These are phyloP conservation scores for Patiria pectinifera DNA, from an alignment of 53 echinoderm and acorn worm genomes.

Conservation along the genomic window DNA sequence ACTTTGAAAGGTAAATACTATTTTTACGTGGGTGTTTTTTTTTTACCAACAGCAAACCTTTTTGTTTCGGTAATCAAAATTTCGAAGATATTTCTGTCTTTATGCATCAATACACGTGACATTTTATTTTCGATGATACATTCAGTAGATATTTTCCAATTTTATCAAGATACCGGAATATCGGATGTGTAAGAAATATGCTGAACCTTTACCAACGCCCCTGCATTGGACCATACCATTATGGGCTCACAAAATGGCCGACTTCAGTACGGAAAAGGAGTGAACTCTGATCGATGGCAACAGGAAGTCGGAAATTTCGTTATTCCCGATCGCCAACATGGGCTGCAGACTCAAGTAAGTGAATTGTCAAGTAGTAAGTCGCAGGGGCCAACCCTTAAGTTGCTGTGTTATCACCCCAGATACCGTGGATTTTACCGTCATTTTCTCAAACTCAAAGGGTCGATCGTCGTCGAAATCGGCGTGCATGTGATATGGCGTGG, in stretches of 20 bases:
- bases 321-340: constrained; percentile 30
- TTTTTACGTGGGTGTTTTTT: neutral
- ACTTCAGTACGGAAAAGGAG: constrained; percentile 34
- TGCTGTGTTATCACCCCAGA: neutral
- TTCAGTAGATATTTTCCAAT: too few relatives aligned
- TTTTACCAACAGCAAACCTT: neutral
- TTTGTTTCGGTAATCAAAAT: neutral
- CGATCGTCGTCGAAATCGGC: too few relatives aligned
- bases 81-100: neutral
- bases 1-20: neutral
- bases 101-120: neutral
- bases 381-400: neutral
- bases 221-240: constrained; percentile 31
- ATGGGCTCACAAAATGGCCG: constrained; percentile 39
- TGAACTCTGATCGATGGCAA: neutral
- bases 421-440: neutral
- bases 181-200: neutral
- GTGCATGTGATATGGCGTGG: too few relatives aligned
- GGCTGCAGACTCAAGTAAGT: constrained; percentile 62
- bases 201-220: neutral
- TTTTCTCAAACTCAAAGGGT: neutral
- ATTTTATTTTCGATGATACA: too few relatives aligned
- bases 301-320: constrained; percentile 58
- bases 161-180: neutral
- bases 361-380: neutral